Evolutionary conservation across 2,888 invertebrate species (phyloP), one percentile per base, ranked within the genome.

Genomic region (Oscheius myriophilus): DNA sequence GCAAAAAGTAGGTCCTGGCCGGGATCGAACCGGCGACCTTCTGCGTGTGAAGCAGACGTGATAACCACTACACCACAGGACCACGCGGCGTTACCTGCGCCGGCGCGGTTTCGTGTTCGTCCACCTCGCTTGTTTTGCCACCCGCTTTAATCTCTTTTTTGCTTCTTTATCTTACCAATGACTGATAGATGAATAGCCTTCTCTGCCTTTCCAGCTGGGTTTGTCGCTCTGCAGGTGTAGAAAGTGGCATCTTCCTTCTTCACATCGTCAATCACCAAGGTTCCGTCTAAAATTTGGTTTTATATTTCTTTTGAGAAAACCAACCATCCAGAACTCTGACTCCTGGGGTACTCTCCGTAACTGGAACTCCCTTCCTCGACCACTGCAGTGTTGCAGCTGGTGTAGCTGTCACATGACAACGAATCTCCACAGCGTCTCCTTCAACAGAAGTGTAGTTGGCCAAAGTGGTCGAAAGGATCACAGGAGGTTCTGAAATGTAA

Each of bases 171-270:
- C 64, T 67, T 71, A 88, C 88, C 87, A 70, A 90, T 88, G 0
- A 92, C 90, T 16, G 86, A 86, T 0, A 92, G 83, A n/a, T 86
- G 81, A 58, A 91, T 89, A 0, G 87, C 87, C 0, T 90, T 88
- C 54, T 89, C 87, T 1, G 88, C 88, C 0, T 89, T 88, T 0
- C 91, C 91, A 0, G 90, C 91, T 0, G 88, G 87, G 86, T 91
- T 92, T 25, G 88, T 87, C 0, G 90, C 91, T 1, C 90, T 87
- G 79, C 92, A 92, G 0, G 89, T 89, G 84, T 91, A 91, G 0
- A 87, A 87, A 0, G 90, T 89, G 2, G 89, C 87, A 74, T 91
- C 89, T 26, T 78, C 74, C 42, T 72, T 57, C 18, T 67, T 21
- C 2, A 78, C 82, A 21, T 76, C 72, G 9, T 77, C 67, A 26